These are phyloP conservation scores for Mylabris phalerata DNA, from an alignment of 1,140 invertebrate genomes.

Conservation along the genomic window DNA sequence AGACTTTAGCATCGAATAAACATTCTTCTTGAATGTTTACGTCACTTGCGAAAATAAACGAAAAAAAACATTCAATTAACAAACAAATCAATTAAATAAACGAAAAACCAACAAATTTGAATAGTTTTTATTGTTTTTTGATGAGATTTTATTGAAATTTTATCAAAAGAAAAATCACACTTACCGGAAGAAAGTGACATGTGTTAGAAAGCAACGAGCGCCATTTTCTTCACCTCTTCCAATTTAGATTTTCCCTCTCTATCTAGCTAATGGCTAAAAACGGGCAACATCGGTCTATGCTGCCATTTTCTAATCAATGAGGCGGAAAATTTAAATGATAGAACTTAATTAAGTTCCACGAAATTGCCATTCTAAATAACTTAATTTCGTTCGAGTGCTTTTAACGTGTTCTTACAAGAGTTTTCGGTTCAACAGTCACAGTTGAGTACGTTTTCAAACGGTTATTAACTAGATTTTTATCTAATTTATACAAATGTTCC, in stretches of 20 bases:
- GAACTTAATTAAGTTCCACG: too few relatives aligned
- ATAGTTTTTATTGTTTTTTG: conserved; percentile 5
- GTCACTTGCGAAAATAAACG: conserved; percentile 14
- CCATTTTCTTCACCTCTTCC: conserved; percentile 24
- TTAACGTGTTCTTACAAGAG: too few relatives aligned
- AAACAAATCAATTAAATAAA: not conserved
- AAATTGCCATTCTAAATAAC: too few relatives aligned
- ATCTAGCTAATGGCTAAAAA: conserved; percentile 44
- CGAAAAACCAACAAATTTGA: not conserved
- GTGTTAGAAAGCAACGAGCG: conserved; percentile 30
- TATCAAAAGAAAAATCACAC: conserved; percentile 9
- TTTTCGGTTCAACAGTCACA: too few relatives aligned
- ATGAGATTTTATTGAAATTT: not conserved
- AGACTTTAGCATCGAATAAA: not conserved
- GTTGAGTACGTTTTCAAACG: too few relatives aligned
- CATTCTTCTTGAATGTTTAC: conserved; percentile 21
- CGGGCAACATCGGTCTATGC: too few relatives aligned
- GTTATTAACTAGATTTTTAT: too few relatives aligned
- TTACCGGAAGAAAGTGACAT: conserved; percentile 33
- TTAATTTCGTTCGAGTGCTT: too few relatives aligned
- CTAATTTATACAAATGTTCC: too few relatives aligned
- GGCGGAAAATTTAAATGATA: too few relatives aligned
- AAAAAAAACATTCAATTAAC: not conserved
- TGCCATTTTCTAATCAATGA: too few relatives aligned
- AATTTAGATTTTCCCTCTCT: too few relatives aligned